These are phyloP conservation scores for Oreotrochilus melanogaster DNA, from an alignment of 2,113 vertebrate genomes.

Conservation along the genomic window DNA sequence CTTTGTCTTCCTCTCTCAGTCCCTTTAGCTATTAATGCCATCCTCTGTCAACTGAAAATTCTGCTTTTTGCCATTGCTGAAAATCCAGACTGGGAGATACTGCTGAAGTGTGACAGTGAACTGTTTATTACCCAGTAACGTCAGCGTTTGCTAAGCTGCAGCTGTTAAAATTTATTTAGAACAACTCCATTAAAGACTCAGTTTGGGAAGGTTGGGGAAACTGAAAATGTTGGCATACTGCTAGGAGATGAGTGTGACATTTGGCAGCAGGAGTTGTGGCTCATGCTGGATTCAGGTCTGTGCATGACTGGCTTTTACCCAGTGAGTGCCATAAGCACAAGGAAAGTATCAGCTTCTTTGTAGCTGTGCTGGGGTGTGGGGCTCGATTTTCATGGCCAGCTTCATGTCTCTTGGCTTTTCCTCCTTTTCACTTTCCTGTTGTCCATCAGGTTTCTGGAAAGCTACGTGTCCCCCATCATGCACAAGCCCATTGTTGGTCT, in stretches of 20 bases:
- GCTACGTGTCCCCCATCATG: constrained; percentile 94
- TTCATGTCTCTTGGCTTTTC: not conserved
- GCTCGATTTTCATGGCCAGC: not conserved
- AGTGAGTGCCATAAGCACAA: not conserved
- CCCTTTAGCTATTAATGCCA: not conserved
- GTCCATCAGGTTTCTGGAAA: constrained; percentile 94
- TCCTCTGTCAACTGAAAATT: not conserved
- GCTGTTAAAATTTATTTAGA: not conserved
- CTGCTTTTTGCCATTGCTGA: not conserved
- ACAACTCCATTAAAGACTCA: not conserved
- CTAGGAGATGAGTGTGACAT: not conserved
- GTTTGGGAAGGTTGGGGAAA: not conserved
- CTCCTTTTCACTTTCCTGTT: not conserved
- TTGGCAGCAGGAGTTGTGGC: not conserved
- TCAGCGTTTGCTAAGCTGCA: not conserved
- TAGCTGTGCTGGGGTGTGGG: not conserved
- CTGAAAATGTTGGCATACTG: not conserved
- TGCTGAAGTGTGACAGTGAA: not conserved
- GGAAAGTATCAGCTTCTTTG: not conserved
- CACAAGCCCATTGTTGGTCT: constrained; percentile 93
- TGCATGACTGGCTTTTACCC: not conserved
- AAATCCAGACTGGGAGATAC: not conserved
- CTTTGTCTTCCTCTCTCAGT: not conserved
- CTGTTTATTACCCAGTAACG: not conserved
- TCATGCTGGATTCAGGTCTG: not conserved